Base-by-base conservation (phyloP, 2,797 vertebrate genomes). In the Syngnathus acus region DNA sequence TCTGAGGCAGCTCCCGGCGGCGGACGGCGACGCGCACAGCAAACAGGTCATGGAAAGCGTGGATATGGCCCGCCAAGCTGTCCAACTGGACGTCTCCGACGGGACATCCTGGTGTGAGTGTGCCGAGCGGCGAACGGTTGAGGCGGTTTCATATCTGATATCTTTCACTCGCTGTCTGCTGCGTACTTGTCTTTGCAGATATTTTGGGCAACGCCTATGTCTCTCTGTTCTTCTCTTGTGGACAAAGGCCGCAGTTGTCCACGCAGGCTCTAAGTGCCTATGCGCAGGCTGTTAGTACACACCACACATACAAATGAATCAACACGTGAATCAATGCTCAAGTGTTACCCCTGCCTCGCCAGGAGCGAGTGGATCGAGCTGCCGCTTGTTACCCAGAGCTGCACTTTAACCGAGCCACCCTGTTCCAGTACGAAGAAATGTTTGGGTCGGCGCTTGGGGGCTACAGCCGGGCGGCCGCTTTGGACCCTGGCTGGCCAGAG, bases 51-150 rank as follows among this genome's bases (percentile, higher is more conserved):
- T 95, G 84, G 92, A 95, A 77, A 95, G 95, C 0, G 92, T 95
- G 76, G 92, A 90, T 38, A 81, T 95, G 87, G 94, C 94, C 55
- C 90, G 93, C 37, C 80, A 94, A 76, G 94, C 94, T 0, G 93
- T 95, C 63, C 92, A 95, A 82, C 89, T 95, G 82, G 94, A 97
- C 2, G 84, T 93, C 45, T 82, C 79, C 0, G 94, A 96, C 9
- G 94, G 95, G 54, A 94, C 88, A 1, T 95, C 94, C 26, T 96
- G 95, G 95, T 94, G 95, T 96, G 89, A 95, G 94, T 93, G 2
- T 8, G 21, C 32, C 17, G 7, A 78, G 48, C 74, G 32, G 2
- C 32, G 10, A 2, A 19, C 9, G n/a, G 8, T 53, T 21, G 50
- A 53, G 4, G 11, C 9, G 9, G 50, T 53, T 53, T 53, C 8